A percentile compares a stretch with the other conserved stretches of the same genome.
These are phyloP conservation scores for Rhinogobio ventralis DNA, from an alignment of 2,797 vertebrate genomes.

Conservation along the genomic window DNA sequence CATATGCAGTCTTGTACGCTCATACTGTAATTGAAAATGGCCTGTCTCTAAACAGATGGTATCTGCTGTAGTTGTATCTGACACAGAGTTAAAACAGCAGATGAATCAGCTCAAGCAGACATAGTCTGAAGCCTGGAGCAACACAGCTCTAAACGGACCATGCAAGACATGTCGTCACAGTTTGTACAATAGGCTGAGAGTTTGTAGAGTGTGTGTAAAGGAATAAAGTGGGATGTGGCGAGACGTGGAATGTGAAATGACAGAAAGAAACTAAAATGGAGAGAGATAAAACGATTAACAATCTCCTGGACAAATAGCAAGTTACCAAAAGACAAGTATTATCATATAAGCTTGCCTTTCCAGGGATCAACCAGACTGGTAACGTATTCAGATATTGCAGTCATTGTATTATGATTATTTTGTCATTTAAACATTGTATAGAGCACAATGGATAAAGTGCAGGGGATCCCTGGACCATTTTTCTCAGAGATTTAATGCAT, in stretches of 20 bases:
- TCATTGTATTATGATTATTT: constrained; percentile 20
- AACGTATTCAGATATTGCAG: constrained; percentile 50
- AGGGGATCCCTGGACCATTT: neutral
- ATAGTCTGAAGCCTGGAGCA: constrained; percentile 11
- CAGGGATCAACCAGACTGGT: neutral
- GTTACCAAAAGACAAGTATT: constrained; percentile 22
- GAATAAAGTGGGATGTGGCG: neutral
- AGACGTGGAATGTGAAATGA: too few species aligned
- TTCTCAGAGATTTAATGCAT: neutral
- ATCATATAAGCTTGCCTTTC: constrained; percentile 29
- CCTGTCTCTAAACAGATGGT: neutral
- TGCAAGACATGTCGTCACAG: constrained; percentile 2
- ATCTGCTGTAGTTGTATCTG: constrained; percentile 29
- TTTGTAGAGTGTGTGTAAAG: neutral
- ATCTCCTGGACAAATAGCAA: constrained; percentile 48
- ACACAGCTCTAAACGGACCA: constrained; percentile 1
- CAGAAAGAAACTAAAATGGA: neutral
- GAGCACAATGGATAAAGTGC: neutral
- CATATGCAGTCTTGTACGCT: neutral
- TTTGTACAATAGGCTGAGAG: neutral
- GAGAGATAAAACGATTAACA: neutral
- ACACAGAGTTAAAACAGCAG: constrained; percentile 34
- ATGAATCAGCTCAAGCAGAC: constrained; percentile 31
- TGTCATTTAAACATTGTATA: neutral
- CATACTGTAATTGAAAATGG: neutral